Conservation (phyloP, 2,797 vertebrate genomes). For the Alca torda region DNA sequence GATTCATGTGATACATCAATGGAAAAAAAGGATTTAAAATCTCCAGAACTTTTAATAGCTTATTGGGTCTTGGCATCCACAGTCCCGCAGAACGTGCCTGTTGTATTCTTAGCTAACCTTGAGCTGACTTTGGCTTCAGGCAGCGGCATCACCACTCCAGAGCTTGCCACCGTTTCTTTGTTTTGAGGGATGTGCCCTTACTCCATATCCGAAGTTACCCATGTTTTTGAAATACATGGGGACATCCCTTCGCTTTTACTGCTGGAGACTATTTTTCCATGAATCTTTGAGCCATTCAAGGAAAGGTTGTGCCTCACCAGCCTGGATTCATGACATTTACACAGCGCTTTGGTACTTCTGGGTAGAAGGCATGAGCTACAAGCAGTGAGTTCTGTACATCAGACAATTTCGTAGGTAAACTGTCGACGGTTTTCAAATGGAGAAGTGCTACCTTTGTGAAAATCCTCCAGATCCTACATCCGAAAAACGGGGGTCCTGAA, state of each 20-base stretch:
- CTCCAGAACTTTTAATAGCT: conserved; percentile 26
- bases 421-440: not conserved
- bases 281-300: not conserved
- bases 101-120: conserved; percentile 20
- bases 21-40: not conserved
- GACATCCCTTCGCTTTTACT: not conserved
- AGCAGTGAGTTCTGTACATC: not conserved
- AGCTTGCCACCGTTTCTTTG: not conserved
- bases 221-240: rapidly evolving
- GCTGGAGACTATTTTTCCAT: not conserved
- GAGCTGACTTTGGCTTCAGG: not conserved
- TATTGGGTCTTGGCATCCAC: not conserved
- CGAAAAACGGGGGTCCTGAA: not conserved
- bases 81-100: not conserved
- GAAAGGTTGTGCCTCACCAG: not conserved
- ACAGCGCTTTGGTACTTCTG: not conserved
- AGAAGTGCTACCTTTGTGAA: not conserved
- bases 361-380: not conserved
- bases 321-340: not conserved
- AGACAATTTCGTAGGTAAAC: not conserved
- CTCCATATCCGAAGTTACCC: not conserved
- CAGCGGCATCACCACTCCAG: not conserved
- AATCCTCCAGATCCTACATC: not conserved
- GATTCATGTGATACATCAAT: conserved; percentile 38
- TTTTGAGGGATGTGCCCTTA: not conserved